phyloP scores from a whole-genome alignment of 1,140 invertebrate genomes.

The Caerostris extrusa region DNA sequence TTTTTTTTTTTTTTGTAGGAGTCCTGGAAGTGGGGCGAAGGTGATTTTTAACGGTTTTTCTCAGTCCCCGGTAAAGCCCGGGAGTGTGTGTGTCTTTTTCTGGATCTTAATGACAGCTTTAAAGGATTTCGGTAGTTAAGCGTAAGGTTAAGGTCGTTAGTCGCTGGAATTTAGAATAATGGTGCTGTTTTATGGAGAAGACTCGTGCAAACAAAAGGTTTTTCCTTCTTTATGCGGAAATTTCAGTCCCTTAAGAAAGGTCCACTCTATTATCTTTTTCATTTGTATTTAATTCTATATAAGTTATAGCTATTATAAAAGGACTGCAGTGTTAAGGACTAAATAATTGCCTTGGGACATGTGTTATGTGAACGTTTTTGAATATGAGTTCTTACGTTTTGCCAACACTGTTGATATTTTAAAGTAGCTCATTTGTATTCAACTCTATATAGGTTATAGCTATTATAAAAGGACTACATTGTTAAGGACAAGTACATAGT shows the following conservation, averaged over 20 bases:
- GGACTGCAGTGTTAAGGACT: too few relatives aligned
- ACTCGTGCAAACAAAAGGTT: neutral
- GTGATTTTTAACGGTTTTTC: constrained; percentile 55
- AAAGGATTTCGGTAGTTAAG: constrained; percentile 41
- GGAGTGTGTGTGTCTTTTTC: constrained; percentile 30
- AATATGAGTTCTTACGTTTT: too few relatives aligned
- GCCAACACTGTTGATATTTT: too few relatives aligned
- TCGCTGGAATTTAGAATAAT: constrained; percentile 44
- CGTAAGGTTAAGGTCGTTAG: constrained; percentile 46
- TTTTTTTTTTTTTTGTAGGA: constrained; percentile 20
- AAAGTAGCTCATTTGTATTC: too few relatives aligned
- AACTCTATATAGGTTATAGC: too few relatives aligned
- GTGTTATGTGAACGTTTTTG: too few relatives aligned
- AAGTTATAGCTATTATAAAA: too few relatives aligned
- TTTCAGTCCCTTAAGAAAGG: neutral
- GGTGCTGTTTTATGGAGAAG: constrained; percentile 17
- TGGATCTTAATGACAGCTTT: constrained; percentile 26
- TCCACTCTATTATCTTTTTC: too few relatives aligned
- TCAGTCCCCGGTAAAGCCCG: neutral
- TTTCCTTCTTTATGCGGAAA: neutral
- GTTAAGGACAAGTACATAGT: too few relatives aligned
- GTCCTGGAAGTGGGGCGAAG: neutral
- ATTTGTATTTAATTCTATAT: too few relatives aligned
- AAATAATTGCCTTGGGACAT: too few relatives aligned
- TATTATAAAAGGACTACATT: too few relatives aligned